Evolutionary conservation across 2,888 invertebrate genomes (phyloP), one percentile per base, ranked within the genome.

Genomic region (Nomada flava): DNA sequence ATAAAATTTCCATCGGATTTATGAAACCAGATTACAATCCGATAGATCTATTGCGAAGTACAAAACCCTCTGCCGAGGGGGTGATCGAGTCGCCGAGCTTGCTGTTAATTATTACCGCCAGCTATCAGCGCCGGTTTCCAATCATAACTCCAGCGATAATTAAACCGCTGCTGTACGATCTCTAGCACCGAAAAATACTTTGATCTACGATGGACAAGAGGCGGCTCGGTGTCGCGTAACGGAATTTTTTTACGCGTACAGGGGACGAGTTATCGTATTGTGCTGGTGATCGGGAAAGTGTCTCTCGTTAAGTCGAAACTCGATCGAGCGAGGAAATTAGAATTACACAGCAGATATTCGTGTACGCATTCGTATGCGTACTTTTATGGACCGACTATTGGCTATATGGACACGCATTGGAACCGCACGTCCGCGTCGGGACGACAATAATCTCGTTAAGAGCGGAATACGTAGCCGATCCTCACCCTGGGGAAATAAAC

Each of bases 381-480:
- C 80, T 13, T 23, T 44, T 2, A 4, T 73, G 44, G n/a, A n/a
- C 59, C 55, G n/a, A 68, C 44, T 82, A 88, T 87, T 83, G 83
- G 86, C 78, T 85, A 71, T 75, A 88, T 88, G 88, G 87, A 88
- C 83, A 84, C 88, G 79, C 76, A 82, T 87, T 83, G 82, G 62
- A 11, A 53, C 79, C 70, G 72, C 82, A 75, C 80, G 79, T 87
- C 59, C 87, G 72, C 69, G 65, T 65, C 65, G 71, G 52, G 62
- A 62, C 82, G 82, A 88, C 89, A 86, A 89, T 86, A 89, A 88
- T 90, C 88, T 89, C 87, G 88, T 90, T 90, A 90, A 87, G 85
- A 82, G 88, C 63, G 85, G 74, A 72, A 82, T 84, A 84, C 79
- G 77, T 50, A 79, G 76, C 29, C 52, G 74, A 71, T 62, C 67